A percentile compares a stretch with the other conserved stretches of the same genome.
Evolutionary conservation across 2,113 vertebrate genomes (phyloP).

Genomic region (Sinocyclocheilus grahami): DNA sequence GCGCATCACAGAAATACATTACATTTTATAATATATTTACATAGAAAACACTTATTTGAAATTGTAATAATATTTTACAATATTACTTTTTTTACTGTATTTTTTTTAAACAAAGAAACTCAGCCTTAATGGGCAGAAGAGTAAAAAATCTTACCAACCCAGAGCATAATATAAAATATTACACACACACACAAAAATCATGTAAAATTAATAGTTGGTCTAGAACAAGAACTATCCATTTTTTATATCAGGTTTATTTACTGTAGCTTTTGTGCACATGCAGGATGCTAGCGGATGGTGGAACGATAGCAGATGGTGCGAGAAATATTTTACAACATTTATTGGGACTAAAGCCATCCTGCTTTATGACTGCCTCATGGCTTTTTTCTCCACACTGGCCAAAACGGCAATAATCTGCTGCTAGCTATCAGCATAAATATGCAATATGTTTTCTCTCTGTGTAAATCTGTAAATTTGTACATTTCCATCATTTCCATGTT

Average conservation of each 20-base stretch:
- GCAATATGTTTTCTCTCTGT: too few species aligned
- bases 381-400: neutral
- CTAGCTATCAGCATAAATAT: too few species aligned
- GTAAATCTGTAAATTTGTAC: too few species aligned
- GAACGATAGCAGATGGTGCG: neutral
- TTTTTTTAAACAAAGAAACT: neutral
- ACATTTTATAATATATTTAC: neutral
- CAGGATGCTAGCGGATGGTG: neutral
- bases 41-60: neutral
- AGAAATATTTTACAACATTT: neutral
- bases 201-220: neutral
- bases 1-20: neutral
- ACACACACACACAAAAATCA: too few species aligned
- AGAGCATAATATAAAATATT: too few species aligned
- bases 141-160: too few species aligned
- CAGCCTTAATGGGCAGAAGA: too few species aligned
- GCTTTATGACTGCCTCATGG: neutral
- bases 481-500: too few species aligned
- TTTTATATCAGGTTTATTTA: neutral
- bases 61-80: too few species aligned
- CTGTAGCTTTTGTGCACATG: neutral
- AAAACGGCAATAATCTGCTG: neutral
- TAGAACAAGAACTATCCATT: neutral
- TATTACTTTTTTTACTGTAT: too few species aligned
- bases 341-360: conserved; percentile 6